A percentile compares a stretch with the other conserved stretches of the same genome.
Conservation (phyloP, 2,797 vertebrate genomes). For the Sebastes kiyomatsui region DNA sequence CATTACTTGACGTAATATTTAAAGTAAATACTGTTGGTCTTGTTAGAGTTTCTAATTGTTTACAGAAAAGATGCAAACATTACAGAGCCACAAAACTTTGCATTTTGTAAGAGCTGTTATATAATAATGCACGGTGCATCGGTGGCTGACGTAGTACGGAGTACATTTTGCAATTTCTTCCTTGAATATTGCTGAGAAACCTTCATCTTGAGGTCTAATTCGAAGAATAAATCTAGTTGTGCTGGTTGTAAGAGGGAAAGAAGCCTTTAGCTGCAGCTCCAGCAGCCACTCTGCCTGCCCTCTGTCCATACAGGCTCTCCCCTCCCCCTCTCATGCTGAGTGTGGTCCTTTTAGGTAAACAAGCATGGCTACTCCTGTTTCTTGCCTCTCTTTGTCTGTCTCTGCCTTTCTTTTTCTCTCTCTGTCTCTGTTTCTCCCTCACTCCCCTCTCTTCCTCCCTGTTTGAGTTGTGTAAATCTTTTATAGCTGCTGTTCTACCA, state of each 20-base stretch:
- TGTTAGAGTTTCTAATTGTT: neutral
- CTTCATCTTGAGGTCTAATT: constrained; percentile 19
- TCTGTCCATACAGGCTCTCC: constrained; percentile 58
- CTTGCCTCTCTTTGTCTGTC: constrained; percentile 55
- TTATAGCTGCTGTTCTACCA: constrained; percentile 68
- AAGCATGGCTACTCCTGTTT: constrained; percentile 78
- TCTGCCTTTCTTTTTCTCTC: constrained; percentile 39
- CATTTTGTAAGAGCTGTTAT: neutral
- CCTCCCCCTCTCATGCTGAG: constrained; percentile 67
- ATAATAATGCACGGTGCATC: constrained; percentile 3
- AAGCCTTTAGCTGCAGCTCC: constrained; percentile 44
- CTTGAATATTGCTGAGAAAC: neutral
- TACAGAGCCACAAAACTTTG: neutral
- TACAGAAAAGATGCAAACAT: neutral
- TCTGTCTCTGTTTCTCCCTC: constrained; percentile 43
- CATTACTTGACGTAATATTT: neutral
- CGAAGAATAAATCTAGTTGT: constrained; percentile 8
- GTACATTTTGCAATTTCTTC: constrained; percentile 10
- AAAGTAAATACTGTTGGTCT: neutral
- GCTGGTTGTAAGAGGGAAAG: constrained; percentile 12
- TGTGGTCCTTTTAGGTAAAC: constrained; percentile 82
- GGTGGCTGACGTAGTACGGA: constrained; percentile 4
- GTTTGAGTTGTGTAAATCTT: constrained; percentile 73
- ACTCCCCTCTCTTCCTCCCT: constrained; percentile 46
- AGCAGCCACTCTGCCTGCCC: constrained; percentile 60